Evolutionary conservation across 2,113 vertebrate species (phyloP).

Genomic region (Microcebus lehilahytsara): DNA sequence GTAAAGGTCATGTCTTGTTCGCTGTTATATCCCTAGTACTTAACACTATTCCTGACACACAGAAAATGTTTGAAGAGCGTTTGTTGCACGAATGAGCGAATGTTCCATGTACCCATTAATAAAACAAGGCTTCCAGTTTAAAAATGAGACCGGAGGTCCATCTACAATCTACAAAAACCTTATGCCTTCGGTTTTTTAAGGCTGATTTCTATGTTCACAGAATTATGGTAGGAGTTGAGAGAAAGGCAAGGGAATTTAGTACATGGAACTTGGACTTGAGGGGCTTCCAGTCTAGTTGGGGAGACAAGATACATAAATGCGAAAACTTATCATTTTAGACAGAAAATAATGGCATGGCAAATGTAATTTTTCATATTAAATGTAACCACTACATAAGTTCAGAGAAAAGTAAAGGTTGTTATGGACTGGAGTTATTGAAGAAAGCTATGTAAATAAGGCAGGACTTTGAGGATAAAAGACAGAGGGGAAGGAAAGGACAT

Average conservation of each 20-base stretch:
- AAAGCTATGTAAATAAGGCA: conserved; percentile 17
- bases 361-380: not conserved
- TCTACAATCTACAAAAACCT: not conserved
- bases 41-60: not conserved
- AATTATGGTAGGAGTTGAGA: not conserved
- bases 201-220: not conserved
- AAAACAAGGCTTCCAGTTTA: not conserved
- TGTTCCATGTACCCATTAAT: not conserved
- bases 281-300: not conserved
- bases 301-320: not conserved
- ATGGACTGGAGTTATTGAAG: not conserved
- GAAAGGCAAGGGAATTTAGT: not conserved
- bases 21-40: not conserved
- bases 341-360: not conserved
- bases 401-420: not conserved
- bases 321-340: conserved; percentile 9
- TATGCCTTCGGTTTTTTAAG: not conserved
- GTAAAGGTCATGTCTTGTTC: not conserved
- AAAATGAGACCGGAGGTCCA: not conserved
- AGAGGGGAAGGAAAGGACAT: not conserved
- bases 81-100: not conserved
- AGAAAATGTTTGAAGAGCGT: not conserved
- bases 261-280: not conserved
- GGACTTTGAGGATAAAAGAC: not conserved
- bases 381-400: not conserved